These are phyloP conservation scores for Nixonia krombeini DNA, from an alignment of 1,140 invertebrate genomes.

Conservation along the genomic window DNA sequence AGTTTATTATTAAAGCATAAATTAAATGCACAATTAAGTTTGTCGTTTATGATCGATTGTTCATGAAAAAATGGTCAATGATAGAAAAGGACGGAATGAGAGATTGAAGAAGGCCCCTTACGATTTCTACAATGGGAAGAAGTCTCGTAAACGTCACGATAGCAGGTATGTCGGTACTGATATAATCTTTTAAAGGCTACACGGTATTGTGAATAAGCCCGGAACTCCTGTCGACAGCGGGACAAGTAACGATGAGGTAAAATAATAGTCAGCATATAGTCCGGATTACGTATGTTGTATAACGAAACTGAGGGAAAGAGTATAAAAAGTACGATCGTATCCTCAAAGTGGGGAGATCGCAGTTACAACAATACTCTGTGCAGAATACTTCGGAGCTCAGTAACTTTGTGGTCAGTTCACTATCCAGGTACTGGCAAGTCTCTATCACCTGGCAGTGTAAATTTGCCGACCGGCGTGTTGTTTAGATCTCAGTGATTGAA, in stretches of 20 bases:
- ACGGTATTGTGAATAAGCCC: no score
- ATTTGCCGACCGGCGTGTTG: no score
- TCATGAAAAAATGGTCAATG: no score
- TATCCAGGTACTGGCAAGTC: slow-evolving; percentile 32
- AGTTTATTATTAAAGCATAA: no score
- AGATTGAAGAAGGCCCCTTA: background rate
- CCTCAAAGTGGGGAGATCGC: slow-evolving; percentile 41
- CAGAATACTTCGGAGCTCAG: slow-evolving; percentile 51
- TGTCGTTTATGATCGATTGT: no score
- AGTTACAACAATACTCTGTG: slow-evolving; percentile 46
- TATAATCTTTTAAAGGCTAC: slow-evolving; percentile 14
- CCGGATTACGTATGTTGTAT: slow-evolving; percentile 39
- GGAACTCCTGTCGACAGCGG: slow-evolving; percentile 13
- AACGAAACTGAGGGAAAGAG: slow-evolving; percentile 38
- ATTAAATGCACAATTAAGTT: no score
- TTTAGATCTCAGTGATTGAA: slow-evolving; percentile 6
- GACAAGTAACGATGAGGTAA: slow-evolving; percentile 19
- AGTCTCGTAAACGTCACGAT: slow-evolving; percentile 22
- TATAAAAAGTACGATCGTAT: slow-evolving; percentile 40
- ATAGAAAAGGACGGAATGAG: no score
- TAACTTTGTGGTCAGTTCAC: slow-evolving; percentile 47
- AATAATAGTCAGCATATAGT: slow-evolving; percentile 37
- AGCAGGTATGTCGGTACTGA: slow-evolving; percentile 8
- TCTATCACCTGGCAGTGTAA: slow-evolving; percentile 12
- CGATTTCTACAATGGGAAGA: slow-evolving; percentile 29